Conservation (phyloP, 2,797 vertebrate genomes). For the Hydrophis major region DNA sequence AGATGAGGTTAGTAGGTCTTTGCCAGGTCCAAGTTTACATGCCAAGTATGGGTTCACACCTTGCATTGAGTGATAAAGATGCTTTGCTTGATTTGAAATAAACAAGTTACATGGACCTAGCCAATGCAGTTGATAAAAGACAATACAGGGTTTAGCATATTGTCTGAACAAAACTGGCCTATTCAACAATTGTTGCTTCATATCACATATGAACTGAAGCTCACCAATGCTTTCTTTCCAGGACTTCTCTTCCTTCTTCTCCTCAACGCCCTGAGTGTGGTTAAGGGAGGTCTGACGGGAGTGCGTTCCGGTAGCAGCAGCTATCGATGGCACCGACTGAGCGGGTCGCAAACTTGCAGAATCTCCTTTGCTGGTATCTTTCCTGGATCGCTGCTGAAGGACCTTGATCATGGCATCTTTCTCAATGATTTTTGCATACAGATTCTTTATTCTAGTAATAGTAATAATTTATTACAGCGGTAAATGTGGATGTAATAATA, state of each 20-base stretch:
- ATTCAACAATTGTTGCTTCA: neutral
- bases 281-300: constrained; percentile 79
- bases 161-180: neutral
- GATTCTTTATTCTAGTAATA: constrained; percentile 80
- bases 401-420: constrained; percentile 90
- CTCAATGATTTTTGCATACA: constrained; percentile 87
- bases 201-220: constrained; percentile 8
- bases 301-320: constrained; percentile 67
- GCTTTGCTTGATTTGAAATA: neutral
- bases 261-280: constrained; percentile 72
- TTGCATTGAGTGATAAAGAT: neutral
- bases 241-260: constrained; percentile 77
- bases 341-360: constrained; percentile 75
- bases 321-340: constrained; percentile 80
- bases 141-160: neutral
- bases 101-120: neutral
- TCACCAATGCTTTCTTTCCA: constrained; percentile 81
- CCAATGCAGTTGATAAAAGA: neutral
- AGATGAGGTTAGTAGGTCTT: neutral
- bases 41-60: neutral
- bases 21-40: neutral
- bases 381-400: constrained; percentile 82
- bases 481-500: neutral
- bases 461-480: neutral
- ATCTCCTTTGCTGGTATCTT: constrained; percentile 74